These are phyloP conservation scores for Porites lobata DNA, from an alignment of 92 coral and sea anemone species.

Conservation along the genomic window DNA sequence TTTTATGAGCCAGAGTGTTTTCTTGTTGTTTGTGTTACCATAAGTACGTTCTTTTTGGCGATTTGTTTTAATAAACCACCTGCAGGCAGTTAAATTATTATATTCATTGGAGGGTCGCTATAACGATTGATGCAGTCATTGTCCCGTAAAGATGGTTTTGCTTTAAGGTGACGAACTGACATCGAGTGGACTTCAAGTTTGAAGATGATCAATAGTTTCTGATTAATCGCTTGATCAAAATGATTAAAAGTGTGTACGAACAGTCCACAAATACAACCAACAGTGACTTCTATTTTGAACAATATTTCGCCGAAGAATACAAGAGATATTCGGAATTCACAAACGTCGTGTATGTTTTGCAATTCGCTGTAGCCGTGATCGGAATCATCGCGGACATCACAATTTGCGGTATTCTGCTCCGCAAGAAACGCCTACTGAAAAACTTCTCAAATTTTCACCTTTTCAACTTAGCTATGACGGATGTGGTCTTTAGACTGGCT, in stretches of 20 bases:
- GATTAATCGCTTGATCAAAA: not conserved
- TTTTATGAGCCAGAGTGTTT: not conserved
- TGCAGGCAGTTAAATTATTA: not conserved
- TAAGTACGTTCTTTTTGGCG: not conserved
- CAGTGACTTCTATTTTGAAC: not conserved
- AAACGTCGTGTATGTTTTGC: not conserved
- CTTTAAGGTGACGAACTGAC: not conserved
- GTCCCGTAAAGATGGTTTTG: conserved; percentile 6
- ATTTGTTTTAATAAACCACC: not conserved
- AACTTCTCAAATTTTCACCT: conserved; percentile 59
- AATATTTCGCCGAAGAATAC: not conserved
- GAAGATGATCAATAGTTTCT: not conserved
- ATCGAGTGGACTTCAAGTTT: not conserved
- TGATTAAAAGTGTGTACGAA: not conserved
- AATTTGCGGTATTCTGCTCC: conserved; percentile 46
- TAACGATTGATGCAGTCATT: not conserved
- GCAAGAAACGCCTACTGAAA: conserved; percentile 48
- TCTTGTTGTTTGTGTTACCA: conserved; percentile 10
- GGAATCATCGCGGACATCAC: conserved; percentile 29
- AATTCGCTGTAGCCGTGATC: not conserved
- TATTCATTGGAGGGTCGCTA: not conserved
- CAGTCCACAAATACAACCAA: not conserved
- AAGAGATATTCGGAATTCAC: not conserved
- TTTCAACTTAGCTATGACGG: conserved; percentile 40
- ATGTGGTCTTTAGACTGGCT: conserved; percentile 34